Percentiles rank a stretch among this genome's conserved stretches.
Conservation (phyloP, 2,888 invertebrate genomes). For the Tipula helvola region DNA sequence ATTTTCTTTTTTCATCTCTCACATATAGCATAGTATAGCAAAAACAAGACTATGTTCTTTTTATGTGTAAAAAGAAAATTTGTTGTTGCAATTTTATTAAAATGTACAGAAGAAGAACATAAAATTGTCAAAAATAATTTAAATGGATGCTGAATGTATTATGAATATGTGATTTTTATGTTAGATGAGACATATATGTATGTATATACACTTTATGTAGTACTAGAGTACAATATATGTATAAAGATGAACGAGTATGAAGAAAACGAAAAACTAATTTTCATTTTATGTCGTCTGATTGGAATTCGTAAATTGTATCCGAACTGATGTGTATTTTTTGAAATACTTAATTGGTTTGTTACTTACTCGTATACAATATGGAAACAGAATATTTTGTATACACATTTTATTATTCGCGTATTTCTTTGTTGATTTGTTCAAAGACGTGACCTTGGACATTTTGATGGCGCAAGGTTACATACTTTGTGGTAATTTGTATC, state of each 20-base stretch:
- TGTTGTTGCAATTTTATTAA: not conserved
- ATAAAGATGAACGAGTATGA: not conserved
- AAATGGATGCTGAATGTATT: slow-evolving; percentile 8
- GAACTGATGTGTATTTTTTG: not conserved
- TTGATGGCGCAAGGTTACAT: too few species aligned
- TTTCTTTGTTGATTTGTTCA: not conserved
- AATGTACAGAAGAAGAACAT: not conserved
- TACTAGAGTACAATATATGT: not conserved
- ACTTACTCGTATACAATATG: not conserved
- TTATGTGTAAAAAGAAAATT: not conserved
- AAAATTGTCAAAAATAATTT: slow-evolving; percentile 10
- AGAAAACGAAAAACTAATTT: not conserved
- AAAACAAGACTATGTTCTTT: not conserved
- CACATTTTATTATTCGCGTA: not conserved
- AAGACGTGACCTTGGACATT: too few species aligned
- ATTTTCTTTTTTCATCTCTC: not conserved
- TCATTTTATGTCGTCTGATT: not conserved
- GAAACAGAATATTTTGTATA: not conserved
- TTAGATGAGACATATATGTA: not conserved
- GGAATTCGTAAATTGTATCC: not conserved
- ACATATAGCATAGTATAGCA: not conserved
- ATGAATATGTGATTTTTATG: slow-evolving; percentile 10
- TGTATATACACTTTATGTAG: not conserved
- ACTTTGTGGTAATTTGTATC: too few species aligned
- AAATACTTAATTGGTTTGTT: not conserved